Base-by-base conservation (phyloP, 2,888 invertebrate genomes). In the Epirrhoe alternata region DNA sequence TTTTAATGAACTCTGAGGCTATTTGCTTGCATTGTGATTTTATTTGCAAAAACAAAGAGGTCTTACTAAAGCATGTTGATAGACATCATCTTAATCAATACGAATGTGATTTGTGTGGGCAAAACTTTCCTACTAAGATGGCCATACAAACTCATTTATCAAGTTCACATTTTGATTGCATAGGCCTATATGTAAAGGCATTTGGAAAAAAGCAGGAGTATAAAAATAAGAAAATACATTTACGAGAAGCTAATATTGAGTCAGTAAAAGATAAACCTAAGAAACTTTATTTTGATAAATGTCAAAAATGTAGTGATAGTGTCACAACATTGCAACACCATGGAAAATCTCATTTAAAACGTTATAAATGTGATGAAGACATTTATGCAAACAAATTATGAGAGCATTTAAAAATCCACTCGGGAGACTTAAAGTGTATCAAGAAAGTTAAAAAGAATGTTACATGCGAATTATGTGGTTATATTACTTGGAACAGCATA, bases 401-500 rank as follows among this genome's bases (percentile, higher is more conserved):
- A 35, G 35, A 5, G 2, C 35, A 35, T 3, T 10, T 35, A 5
- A 35, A 35, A 35, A 35, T 35, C 5, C 8, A 1, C 31, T 35
- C 38, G 12, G 12, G 16, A 38, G 17, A 38, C 17, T 24, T 57
- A 30, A 49, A 49, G 33, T 12, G n/a, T 12, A 33, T 10, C 14
- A 35, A 57, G 33, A 49, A 49, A 57, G 14, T 33, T 12, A 31
- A 49, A 49, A 33, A 47, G 3, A n/a, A 45, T 5, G 4, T 45
- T 5, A 45, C 0, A 45, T 57, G 57, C 5, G 57, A 57, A 17
- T 12, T 57, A 16, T 57, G 57, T 49, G 57, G 47, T 0, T 57
- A 49, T 12, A 49, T 49, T 12, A 49, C 57, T 33, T 57, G 57
- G 57, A 57, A 57, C 16, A 49, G 33, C 17, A 35, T 57, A n/a